phyloP scores from a whole-genome alignment of 2,113 vertebrate genomes.

The Grantiella picta region DNA sequence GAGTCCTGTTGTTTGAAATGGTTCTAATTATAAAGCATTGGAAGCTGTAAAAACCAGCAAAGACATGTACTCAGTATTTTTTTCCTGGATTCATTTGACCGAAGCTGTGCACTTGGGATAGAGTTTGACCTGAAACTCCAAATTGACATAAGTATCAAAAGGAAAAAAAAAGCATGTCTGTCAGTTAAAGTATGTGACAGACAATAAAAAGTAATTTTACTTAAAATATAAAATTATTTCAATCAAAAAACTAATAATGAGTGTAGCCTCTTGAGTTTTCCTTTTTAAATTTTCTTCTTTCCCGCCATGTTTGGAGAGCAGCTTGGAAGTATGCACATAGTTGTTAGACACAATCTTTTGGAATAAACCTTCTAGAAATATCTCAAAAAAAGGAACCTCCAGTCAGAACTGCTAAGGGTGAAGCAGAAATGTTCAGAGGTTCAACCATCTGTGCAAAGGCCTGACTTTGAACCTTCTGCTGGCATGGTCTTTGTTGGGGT shows the following conservation, averaged over 20 bases:
- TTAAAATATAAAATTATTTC: neutral
- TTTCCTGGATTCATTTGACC: neutral
- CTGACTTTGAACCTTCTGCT: neutral
- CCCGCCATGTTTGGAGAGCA: neutral
- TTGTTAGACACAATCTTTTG: neutral
- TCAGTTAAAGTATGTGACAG: neutral
- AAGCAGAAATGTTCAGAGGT: neutral
- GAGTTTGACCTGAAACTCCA: neutral
- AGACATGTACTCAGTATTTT: neutral
- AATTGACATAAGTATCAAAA: neutral
- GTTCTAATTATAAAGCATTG: slow-evolving; percentile 6
- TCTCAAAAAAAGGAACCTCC: neutral
- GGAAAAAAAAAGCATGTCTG: neutral
- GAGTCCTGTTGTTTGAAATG: neutral
- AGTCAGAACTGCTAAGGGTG: neutral
- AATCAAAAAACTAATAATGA: neutral
- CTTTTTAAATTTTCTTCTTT: neutral
- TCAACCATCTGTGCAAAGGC: neutral
- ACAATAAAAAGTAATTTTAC: neutral
- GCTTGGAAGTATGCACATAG: neutral
- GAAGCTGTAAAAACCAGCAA: neutral
- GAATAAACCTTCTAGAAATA: neutral
- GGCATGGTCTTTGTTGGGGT: no score
- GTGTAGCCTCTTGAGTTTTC: neutral
- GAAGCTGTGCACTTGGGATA: neutral